phyloP scores from a whole-genome alignment of 2,113 vertebrate species.

The Epinephelus cyanopodus region DNA sequence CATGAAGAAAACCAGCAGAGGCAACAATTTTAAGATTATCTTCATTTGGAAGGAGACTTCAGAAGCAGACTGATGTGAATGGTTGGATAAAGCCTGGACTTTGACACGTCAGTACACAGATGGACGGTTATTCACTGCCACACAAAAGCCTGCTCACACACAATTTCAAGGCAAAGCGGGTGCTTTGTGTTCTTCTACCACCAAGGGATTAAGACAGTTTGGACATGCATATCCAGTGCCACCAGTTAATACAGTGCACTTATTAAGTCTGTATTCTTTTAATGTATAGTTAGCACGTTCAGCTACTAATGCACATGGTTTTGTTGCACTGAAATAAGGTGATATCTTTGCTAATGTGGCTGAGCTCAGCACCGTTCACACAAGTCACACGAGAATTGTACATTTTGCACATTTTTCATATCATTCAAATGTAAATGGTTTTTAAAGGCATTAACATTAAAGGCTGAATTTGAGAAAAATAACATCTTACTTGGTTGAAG shows the following conservation, averaged over 20 bases:
- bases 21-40: not conserved
- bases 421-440: constrained; percentile 36
- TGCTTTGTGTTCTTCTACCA: not conserved
- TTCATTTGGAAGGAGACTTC: not conserved
- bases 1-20: not conserved
- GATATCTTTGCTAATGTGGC: not conserved
- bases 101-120: not conserved
- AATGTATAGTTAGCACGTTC: not conserved
- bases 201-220: not conserved
- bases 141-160: not conserved
- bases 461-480: not conserved
- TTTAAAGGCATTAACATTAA: constrained; percentile 19
- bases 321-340: not conserved
- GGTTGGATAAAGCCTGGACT: not conserved
- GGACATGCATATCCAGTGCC: not conserved
- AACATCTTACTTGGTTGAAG: not conserved
- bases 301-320: not conserved
- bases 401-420: constrained; percentile 43
- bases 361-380: not conserved
- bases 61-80: not conserved
- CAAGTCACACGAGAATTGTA: not conserved
- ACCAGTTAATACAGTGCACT: constrained; percentile 28
- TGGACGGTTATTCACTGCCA: not conserved
- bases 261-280: not conserved
- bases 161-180: constrained; percentile 1